These are phyloP conservation scores for Rhyacophila brunnea DNA, from an alignment of 1,140 invertebrate genomes.

Conservation along the genomic window DNA sequence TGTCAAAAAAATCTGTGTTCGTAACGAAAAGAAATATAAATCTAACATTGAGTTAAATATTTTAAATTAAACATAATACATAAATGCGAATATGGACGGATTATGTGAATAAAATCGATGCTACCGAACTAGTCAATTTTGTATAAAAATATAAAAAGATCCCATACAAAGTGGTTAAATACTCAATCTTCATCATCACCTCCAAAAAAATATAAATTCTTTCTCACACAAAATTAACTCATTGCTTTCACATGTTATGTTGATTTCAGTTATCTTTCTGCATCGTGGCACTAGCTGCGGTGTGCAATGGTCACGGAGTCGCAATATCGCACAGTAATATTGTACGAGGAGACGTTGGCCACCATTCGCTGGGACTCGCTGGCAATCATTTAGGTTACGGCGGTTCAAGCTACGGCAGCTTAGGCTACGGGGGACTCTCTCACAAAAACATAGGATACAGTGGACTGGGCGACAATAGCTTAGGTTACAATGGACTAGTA, in stretches of 20 bases:
- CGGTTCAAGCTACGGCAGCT: neutral
- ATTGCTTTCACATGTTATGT: too few relatives aligned
- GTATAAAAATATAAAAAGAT: neutral
- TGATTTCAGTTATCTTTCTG: neutral
- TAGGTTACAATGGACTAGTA: neutral
- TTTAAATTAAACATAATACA: too few relatives aligned
- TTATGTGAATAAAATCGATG: too few relatives aligned
- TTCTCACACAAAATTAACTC: too few relatives aligned
- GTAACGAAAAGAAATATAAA: too few relatives aligned
- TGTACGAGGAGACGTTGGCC: neutral
- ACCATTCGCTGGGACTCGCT: neutral
- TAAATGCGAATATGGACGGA: too few relatives aligned
- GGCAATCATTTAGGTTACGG: neutral
- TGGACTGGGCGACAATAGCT: neutral
- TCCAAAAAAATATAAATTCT: too few relatives aligned
- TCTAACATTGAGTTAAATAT: too few relatives aligned
- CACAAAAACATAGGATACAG: neutral
- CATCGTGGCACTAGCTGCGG: neutral
- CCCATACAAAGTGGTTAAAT: too few relatives aligned
- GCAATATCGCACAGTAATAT: conserved; percentile 10
- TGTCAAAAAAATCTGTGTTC: too few relatives aligned
- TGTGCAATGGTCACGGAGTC: neutral
- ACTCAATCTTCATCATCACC: too few relatives aligned
- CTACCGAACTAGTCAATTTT: too few relatives aligned
- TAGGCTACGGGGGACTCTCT: neutral